phyloP scores from a whole-genome alignment of 2,888 invertebrate species.

The Girardia tigrina region DNA sequence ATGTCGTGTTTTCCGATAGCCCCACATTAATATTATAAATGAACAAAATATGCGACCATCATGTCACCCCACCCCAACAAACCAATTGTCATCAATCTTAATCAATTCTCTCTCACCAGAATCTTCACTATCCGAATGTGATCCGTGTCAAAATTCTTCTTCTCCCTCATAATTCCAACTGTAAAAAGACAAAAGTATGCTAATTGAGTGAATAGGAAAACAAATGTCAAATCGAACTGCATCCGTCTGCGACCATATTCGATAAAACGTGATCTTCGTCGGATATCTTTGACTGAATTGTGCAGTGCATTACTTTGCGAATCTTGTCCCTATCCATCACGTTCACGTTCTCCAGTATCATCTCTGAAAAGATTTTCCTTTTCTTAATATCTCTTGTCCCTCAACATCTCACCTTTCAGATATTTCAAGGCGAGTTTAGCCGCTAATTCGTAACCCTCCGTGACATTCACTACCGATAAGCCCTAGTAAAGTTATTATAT shows the following conservation, averaged over 20 bases:
- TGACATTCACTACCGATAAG: constrained; percentile 85
- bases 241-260: not conserved
- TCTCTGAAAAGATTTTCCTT: not conserved
- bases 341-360: not conserved
- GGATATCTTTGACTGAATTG: not conserved
- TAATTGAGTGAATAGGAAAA: no score
- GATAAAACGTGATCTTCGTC: not conserved
- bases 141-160: constrained; percentile 81
- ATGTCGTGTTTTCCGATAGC: no score
- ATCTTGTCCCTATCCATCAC: not conserved
- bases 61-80: no score
- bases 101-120: no score
- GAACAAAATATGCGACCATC: no score
- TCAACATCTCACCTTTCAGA: constrained; percentile 56
- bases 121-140: constrained; percentile 83
- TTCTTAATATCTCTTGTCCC: no score
- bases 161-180: constrained; percentile 69
- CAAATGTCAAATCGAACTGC: not conserved
- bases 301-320: not conserved
- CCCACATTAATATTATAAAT: no score
- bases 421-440: constrained; percentile 77
- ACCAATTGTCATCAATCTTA: no score
- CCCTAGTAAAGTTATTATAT: no score
- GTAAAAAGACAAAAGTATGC: no score
- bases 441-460: constrained; percentile 87